A percentile compares a stretch with the other conserved stretches of the same genome.
phyloP scores from a whole-genome alignment of 2,888 invertebrate genomes.

The Pseudolycoriella hygida region DNA sequence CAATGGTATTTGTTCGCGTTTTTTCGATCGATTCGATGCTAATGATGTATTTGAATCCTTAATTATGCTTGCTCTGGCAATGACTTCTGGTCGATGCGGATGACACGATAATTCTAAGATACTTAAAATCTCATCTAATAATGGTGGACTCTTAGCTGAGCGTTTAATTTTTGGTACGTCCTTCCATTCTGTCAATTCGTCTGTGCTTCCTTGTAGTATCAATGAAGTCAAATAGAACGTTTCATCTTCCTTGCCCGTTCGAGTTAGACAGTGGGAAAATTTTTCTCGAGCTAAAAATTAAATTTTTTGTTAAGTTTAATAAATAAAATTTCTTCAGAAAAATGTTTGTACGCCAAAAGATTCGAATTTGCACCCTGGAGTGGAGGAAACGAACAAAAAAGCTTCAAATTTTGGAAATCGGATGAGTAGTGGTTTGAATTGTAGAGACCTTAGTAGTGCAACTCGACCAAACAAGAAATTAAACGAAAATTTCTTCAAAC shows the following conservation, averaged over 20 bases:
- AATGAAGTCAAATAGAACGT: slow-evolving; percentile 6
- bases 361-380: no score
- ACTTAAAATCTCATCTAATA: slow-evolving; percentile 50
- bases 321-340: background rate
- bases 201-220: background rate
- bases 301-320: no score
- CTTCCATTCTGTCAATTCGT: background rate
- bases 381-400: no score
- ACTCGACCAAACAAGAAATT: no score
- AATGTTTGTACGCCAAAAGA: no score
- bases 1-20: slow-evolving; percentile 33
- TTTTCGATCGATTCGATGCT: slow-evolving; percentile 22
- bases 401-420: no score
- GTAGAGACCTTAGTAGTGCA: no score
- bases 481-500: no score
- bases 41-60: slow-evolving; percentile 24
- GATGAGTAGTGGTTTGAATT: no score
- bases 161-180: slow-evolving; percentile 21
- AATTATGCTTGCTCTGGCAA: slow-evolving; percentile 22
- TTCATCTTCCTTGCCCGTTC: slow-evolving; percentile 18
- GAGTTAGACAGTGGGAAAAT: slow-evolving; percentile 23
- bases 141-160: slow-evolving; percentile 43
- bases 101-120: slow-evolving; percentile 45
- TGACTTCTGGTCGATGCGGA: slow-evolving; percentile 20
- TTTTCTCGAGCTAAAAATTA: slow-evolving; percentile 22